Evolutionary conservation across 2,888 invertebrate genomes (phyloP).

Genomic region (Erebia ligea): DNA sequence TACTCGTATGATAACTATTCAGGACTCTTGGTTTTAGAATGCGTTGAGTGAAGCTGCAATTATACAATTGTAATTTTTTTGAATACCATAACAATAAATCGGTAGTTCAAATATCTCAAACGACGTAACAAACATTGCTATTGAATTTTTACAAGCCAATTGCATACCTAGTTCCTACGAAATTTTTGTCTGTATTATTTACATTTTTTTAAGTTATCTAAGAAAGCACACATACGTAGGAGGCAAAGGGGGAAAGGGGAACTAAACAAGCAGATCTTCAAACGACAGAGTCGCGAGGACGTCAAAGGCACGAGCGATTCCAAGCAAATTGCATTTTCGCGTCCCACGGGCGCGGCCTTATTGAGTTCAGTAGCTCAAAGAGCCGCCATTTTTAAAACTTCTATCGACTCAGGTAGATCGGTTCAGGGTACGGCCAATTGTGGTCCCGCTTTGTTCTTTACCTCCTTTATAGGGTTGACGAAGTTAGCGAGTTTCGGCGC

Average conservation of each 20-base stretch:
- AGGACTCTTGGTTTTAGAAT: no score
- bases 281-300: slow-evolving; percentile 59
- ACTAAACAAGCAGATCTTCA: slow-evolving; percentile 48
- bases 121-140: neutral
- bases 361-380: slow-evolving; percentile 77
- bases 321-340: slow-evolving; percentile 79
- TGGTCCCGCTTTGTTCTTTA: slow-evolving; percentile 79
- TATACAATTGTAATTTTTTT: no score
- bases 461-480: slow-evolving; percentile 78
- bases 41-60: neutral
- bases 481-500: slow-evolving; percentile 79
- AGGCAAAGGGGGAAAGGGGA: slow-evolving; percentile 30
- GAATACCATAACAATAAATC: no score
- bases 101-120: neutral
- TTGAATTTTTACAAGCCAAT: neutral
- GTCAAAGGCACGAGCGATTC: slow-evolving; percentile 80
- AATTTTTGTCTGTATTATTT: no score
- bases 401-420: slow-evolving; percentile 71
- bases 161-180: neutral
- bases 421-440: slow-evolving; percentile 69
- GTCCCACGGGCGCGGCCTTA: slow-evolving; percentile 77
- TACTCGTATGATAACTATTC: no score
- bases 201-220: slow-evolving; percentile 40
- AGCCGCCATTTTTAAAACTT: slow-evolving; percentile 81
- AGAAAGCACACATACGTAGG: slow-evolving; percentile 39